Evolutionary conservation across 2,113 vertebrate genomes (phyloP).

Genomic region (Pelobates fuscus): DNA sequence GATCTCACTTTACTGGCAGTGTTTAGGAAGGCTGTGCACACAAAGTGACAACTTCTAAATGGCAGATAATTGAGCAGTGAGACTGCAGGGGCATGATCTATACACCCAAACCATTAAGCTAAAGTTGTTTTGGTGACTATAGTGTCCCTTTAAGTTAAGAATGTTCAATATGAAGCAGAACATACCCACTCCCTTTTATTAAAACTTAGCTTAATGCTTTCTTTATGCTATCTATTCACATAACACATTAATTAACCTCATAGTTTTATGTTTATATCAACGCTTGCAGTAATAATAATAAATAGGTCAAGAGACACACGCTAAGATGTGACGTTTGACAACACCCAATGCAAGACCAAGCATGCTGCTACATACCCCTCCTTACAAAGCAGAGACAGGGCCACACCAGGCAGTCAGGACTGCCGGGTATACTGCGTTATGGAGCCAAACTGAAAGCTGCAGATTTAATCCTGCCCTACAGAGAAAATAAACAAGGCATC

Average conservation of each 20-base stretch:
- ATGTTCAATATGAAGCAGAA: too few relatives aligned
- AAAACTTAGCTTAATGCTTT: too few relatives aligned
- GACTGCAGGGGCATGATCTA: too few relatives aligned
- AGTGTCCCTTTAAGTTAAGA: too few relatives aligned
- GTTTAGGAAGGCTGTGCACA: too few relatives aligned
- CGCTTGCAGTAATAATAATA: neutral
- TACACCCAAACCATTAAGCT: too few relatives aligned
- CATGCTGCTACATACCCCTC: neutral
- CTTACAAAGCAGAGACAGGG: neutral
- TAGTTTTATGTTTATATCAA: neutral
- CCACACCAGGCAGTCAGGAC: neutral
- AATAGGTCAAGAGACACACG: neutral
- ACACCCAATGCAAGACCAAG: neutral
- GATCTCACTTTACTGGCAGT: too few relatives aligned
- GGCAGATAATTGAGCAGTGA: too few relatives aligned
- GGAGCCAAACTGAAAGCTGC: neutral
- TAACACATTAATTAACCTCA: neutral
- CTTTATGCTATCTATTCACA: too few relatives aligned
- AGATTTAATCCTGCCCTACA: constrained; percentile 5
- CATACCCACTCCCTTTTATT: too few relatives aligned
- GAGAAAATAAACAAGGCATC: constrained; percentile 29
- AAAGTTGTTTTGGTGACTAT: too few relatives aligned
- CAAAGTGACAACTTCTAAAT: too few relatives aligned
- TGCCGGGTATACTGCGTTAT: neutral
- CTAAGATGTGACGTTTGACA: neutral